Evolutionary conservation across 2,113 vertebrate species (phyloP), one percentile per base, ranked within the genome.

Genomic region (Protobothrops mucrosquamatus): DNA sequence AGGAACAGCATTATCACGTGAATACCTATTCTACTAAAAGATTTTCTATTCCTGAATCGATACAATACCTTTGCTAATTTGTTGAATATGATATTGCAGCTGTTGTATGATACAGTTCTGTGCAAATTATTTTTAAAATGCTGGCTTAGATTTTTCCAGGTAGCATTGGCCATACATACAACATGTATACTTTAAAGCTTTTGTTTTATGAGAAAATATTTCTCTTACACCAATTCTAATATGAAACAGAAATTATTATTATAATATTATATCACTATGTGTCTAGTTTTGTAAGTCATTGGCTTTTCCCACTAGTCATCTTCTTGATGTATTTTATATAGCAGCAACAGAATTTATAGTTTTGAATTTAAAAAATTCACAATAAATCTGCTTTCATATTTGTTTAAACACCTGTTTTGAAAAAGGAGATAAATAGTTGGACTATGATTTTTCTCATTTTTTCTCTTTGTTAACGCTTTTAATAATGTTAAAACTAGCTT

Each of bases 151-250:
- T 92, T 52, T 69, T 74, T 39, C 69, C 6, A 81, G 23, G 2
- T 52, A 52, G 86, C 15, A 9, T 51, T 87, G 46, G 43, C 24
- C 18, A 51, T 29, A 26, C 5, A 12, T 96, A 94, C 95, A 81
- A 22, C 92, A 93, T 95, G 94, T 92, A 92, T 48, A 85, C 74
- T 91, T 92, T 91, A 61, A 94, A 94, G 7, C 74, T 1, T 10
- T 57, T 88, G 22, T 24, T 2, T 89, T 55, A 14, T 55, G 48
- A 90, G n/a, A 57, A 55, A 2, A 34, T 61, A 6, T 87, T 18
- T 20, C 26, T 88, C 2, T 51, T 89, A 51, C 4, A 23, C 81
- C 23, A 54, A 46, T 57, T 34, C 11, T 29, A 85, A 85, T 3
- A 85, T 39, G 54, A 85, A 91, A 29, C 9, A 85, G 9, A 57